Evolutionary conservation across 2,797 vertebrate species (phyloP).

Genomic region (Paratrypauchen microcephalus): DNA sequence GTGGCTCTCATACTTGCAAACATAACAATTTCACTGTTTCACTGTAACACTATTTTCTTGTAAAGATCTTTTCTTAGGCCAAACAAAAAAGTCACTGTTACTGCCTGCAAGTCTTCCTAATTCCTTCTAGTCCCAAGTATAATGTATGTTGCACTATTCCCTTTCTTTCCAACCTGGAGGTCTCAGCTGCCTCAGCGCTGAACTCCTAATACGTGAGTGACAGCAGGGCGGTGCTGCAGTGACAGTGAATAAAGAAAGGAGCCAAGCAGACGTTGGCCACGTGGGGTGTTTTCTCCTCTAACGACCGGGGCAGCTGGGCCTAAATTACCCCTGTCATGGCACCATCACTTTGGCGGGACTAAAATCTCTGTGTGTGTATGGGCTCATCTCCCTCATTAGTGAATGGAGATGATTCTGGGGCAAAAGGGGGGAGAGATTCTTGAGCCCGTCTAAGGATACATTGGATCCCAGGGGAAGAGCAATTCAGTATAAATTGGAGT

Average conservation of each 20-base stretch:
- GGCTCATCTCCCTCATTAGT: slow-evolving; percentile 62
- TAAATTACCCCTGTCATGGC: slow-evolving; percentile 63
- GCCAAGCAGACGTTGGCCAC: slow-evolving; percentile 39
- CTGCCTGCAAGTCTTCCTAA: background rate
- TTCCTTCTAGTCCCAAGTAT: background rate
- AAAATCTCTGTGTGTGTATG: slow-evolving; percentile 24
- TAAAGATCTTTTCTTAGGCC: too few species aligned
- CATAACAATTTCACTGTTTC: too few species aligned
- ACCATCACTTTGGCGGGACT: slow-evolving; percentile 41
- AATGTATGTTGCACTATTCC: background rate
- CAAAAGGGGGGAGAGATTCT: slow-evolving; percentile 21
- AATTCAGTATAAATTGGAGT: slow-evolving; percentile 38
- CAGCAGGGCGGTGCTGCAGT: slow-evolving; percentile 33
- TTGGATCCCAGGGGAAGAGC: slow-evolving; percentile 30
- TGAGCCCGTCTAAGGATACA: slow-evolving; percentile 38
- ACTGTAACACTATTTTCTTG: too few species aligned
- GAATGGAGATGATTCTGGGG: slow-evolving; percentile 35
- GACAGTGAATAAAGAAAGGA: slow-evolving; percentile 40
- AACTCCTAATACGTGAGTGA: slow-evolving; percentile 21
- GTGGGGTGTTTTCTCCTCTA: slow-evolving; percentile 57
- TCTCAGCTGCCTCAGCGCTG: slow-evolving; percentile 42
- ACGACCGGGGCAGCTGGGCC: slow-evolving; percentile 75
- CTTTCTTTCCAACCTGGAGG: slow-evolving; percentile 6
- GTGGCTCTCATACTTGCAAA: too few species aligned
- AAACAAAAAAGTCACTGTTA: background rate